Evolutionary conservation across 2,888 invertebrate species (phyloP), one percentile per base, ranked within the genome.

Genomic region (Choreutis nemorana): DNA sequence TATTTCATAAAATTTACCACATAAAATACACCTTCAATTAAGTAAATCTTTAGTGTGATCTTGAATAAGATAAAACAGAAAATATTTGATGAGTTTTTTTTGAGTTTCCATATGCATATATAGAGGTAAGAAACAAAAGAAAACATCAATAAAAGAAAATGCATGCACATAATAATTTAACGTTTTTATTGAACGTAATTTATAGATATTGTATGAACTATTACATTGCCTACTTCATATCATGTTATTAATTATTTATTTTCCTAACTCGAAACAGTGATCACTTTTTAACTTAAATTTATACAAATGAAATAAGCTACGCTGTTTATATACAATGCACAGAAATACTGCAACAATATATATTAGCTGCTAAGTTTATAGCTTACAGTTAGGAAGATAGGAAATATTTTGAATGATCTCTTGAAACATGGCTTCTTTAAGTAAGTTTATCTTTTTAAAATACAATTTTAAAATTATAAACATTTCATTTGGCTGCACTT

Each of bases 111-210:
- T n/a, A n/a, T n/a, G n/a, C n/a, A n/a, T n/a, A n/a, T n/a, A n/a
- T n/a, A n/a, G n/a, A n/a, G n/a, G n/a, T n/a, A n/a, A n/a, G n/a
- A n/a, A n/a, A n/a, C n/a, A n/a, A n/a, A n/a, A n/a, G n/a, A n/a
- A n/a, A n/a, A n/a, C n/a, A n/a, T n/a, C n/a, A n/a, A n/a, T n/a
- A n/a, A n/a, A n/a, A n/a, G n/a, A n/a, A n/a, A n/a, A n/a, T n/a
- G n/a, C n/a, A n/a, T n/a, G n/a, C 42, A 38, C 45, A 35, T 40
- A 35, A 36, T 35, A 54, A 60, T 64, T 53, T 72, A 77, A 71
- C 71, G 56, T 65, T 77, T 71, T 77, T 73, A 77, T 70, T 77
- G 65, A 73, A 72, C 72, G 67, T 59, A 71, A 72, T 72, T 66
- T 56, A 65, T 68, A 61, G n/a, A 45, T 43, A 44, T 36, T 51